Conservation (phyloP, 1,140 invertebrate genomes). For the Apis cerana region DNA sequence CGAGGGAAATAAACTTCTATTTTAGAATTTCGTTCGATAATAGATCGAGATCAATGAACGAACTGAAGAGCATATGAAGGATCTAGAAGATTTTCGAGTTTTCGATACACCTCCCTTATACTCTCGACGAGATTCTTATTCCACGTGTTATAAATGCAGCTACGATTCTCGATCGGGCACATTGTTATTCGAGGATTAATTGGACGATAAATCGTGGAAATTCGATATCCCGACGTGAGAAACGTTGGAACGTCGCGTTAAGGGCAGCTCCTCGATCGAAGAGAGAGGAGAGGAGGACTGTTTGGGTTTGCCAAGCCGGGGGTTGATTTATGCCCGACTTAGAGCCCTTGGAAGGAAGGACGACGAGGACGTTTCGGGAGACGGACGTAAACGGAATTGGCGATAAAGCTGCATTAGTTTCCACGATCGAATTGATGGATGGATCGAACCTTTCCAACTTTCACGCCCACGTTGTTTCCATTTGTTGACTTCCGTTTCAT, state of each 20-base stretch:
- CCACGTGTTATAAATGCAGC: background rate
- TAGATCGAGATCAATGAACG: too few relatives aligned
- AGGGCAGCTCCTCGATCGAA: background rate
- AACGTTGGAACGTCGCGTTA: background rate
- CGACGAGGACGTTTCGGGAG: conserved; percentile 28
- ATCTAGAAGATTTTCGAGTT: too few relatives aligned
- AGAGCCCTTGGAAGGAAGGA: conserved; percentile 17
- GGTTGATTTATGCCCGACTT: conserved; percentile 53
- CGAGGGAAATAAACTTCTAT: too few relatives aligned
- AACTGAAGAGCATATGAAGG: too few relatives aligned
- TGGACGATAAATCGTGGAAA: background rate
- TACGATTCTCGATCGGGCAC: background rate
- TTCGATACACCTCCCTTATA: too few relatives aligned
- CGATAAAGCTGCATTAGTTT: conserved; percentile 59
- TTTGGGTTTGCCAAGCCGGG: conserved; percentile 10
- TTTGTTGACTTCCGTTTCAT: conserved; percentile 33
- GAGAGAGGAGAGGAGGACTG: too few relatives aligned
- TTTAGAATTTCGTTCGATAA: too few relatives aligned
- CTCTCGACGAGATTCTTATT: too few relatives aligned
- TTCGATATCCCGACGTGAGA: background rate
- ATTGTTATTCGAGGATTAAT: background rate
- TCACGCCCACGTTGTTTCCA: conserved; percentile 29
- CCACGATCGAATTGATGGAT: conserved; percentile 53
- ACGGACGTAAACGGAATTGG: conserved; percentile 47
- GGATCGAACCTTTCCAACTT: conserved; percentile 36